These are phyloP conservation scores for Nerophis ophidion DNA, from an alignment of 2,113 vertebrate species.

Conservation along the genomic window DNA sequence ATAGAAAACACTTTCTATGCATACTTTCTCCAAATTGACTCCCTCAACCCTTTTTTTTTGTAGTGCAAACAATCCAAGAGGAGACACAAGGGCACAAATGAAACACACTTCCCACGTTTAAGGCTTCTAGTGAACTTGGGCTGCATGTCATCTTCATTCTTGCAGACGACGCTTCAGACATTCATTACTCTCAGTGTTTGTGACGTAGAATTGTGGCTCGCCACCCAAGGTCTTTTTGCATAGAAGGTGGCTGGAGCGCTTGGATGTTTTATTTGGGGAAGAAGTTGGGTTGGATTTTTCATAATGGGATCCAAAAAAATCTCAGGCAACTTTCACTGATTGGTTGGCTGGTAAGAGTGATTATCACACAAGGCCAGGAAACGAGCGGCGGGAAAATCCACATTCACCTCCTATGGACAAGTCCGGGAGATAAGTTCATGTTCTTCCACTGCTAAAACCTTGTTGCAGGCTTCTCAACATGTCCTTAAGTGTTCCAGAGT, in stretches of 20 bases:
- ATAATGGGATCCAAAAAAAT: slow-evolving; percentile 18
- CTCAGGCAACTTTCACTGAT: slow-evolving; percentile 70
- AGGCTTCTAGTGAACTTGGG: slow-evolving; percentile 74
- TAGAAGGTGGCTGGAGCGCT: slow-evolving; percentile 68
- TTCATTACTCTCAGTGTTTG: slow-evolving; percentile 59
- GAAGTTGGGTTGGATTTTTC: slow-evolving; percentile 5
- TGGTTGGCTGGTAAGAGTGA: slow-evolving; percentile 64
- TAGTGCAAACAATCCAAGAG: slow-evolving; percentile 72
- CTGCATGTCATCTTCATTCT: slow-evolving; percentile 69
- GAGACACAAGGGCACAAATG: slow-evolving; percentile 58
- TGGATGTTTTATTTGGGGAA: neutral
- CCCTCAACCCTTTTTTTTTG: slow-evolving; percentile 15
- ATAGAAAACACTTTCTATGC: slow-evolving; percentile 56
- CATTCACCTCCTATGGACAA: slow-evolving; percentile 25
- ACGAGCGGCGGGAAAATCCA: slow-evolving; percentile 33
- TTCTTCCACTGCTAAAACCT: slow-evolving; percentile 12
- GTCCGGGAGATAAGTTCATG: slow-evolving; percentile 42
- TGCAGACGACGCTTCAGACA: slow-evolving; percentile 47
- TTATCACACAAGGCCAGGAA: slow-evolving; percentile 64
- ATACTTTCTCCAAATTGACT: slow-evolving; percentile 21
- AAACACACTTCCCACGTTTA: slow-evolving; percentile 58
- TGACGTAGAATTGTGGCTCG: slow-evolving; percentile 47
- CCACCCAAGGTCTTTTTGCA: slow-evolving; percentile 66
- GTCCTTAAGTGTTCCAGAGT: slow-evolving; percentile 89
- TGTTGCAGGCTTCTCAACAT: slow-evolving; percentile 46